Evolutionary conservation across 2,888 invertebrate genomes (phyloP).

Genomic region (Himalopsyche tibetana): DNA sequence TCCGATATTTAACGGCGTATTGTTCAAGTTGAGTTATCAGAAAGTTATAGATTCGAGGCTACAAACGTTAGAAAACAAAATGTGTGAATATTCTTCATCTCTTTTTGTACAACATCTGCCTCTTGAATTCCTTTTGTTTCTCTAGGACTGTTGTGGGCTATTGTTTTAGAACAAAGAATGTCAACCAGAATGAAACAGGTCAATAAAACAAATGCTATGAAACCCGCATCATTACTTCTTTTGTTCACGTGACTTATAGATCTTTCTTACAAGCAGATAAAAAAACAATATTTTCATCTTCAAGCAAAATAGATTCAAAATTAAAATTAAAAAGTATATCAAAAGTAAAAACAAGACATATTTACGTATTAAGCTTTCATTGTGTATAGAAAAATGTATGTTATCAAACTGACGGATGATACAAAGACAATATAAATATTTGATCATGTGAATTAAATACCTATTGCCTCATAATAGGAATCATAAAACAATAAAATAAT

Average conservation of each 20-base stretch:
- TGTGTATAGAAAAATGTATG: too few relatives aligned
- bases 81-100: neutral
- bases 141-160: neutral
- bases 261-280: neutral
- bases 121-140: neutral
- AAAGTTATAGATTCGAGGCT: conserved; percentile 41
- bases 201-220: neutral
- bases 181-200: neutral
- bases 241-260: neutral
- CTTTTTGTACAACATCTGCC: neutral
- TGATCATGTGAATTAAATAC: too few relatives aligned
- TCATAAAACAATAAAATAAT: too few relatives aligned
- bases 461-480: too few relatives aligned
- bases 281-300: too few relatives aligned
- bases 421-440: too few relatives aligned
- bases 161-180: conserved; percentile 26
- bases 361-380: too few relatives aligned
- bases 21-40: conserved; percentile 50
- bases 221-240: neutral
- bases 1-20: conserved; percentile 36
- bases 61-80: neutral
- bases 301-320: too few relatives aligned
- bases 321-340: too few relatives aligned
- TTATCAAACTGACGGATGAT: too few relatives aligned
- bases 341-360: too few relatives aligned